Base-by-base conservation (phyloP, 2,797 vertebrate genomes). In the Mus minutoides region DNA sequence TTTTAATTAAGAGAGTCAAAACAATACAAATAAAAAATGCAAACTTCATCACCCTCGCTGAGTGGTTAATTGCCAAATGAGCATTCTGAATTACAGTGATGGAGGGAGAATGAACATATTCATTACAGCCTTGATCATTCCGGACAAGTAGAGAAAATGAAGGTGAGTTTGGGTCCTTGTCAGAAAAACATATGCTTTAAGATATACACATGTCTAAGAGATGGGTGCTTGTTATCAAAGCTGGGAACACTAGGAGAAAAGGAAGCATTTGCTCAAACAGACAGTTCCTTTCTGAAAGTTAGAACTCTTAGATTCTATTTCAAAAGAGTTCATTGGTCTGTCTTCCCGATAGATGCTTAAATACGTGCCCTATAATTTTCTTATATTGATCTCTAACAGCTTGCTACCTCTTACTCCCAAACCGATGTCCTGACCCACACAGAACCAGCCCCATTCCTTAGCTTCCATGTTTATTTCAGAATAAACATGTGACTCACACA, bases 21-120 rank as follows among this genome's bases (percentile, higher is more conserved):
- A 79, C 52, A 95, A 91, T 85, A 93, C 40, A 62, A 94, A 96
- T 83, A 90, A 95, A 85, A 96, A 95, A 90, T 79, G 60, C 60
- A 92, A 88, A 62, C 75, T 43, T 11, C 79, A 89, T 80, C 84
- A 37, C 37, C 88, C n/a, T 80, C 14, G 37, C 62, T 92, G 49
- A 43, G 62, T 86, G 26, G 76, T 92, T 92, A 96, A 91, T 93
- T 95, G 67, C 60, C 95, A 94, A 88, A 77, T 83, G 84, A 90
- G 71, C 49, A 29, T 69, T 95, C 86, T 46, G 82, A 85, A 78
- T 95, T 58, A 76, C 4, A 14, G n/a, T 34, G 54, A 90, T n/a
- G 14, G 76, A 91, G 17, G 91, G 26, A 92, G 22, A 64, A 75
- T 78, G 34, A 85, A 90, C 78, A 54, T 60, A 69, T 88, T 92